Evolutionary conservation across 2,888 invertebrate genomes (phyloP), one percentile per base, ranked within the genome.

Genomic region (Drosophila maculinotata): DNA sequence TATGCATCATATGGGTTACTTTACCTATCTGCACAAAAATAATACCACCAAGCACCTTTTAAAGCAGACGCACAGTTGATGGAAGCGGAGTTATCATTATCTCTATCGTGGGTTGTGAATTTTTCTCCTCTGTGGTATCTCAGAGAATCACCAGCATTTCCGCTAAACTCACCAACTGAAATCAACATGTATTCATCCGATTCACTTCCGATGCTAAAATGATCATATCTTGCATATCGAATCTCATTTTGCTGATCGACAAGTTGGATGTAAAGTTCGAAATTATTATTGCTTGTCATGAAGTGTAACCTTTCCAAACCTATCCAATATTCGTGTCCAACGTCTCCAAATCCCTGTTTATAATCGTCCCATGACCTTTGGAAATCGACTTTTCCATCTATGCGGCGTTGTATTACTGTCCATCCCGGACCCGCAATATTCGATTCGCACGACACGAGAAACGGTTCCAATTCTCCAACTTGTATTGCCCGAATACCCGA

Each of bases 341-440:
- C 25, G 28, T 15, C 7, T 2, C 30, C 28, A 20, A 44, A 44
- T 1, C 53, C 53, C 7, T 33, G 4, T 10, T 23, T 33, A 20
- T 60, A 60, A 2, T 45, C 53, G 1, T 7, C 4, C 59, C 59
- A 60, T 8, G 17, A n/a, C 2, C 58, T 31, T 28, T 51, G 23
- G n/a, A 63, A 63, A n/a, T 52, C 6, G 8, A 51, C 45, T 3
- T n/a, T 41, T 15, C 45, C 58, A 8, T 63, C 23, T 3, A 51
- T 23, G 2, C 63, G 45, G 2, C 51, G 28, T n/a, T 58, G 58
- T 14, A 63, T 39, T 8, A 63, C 28, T 7, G 51, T 63, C 63
- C 59, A 60, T 1, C 33, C 47, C 1, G 23, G 3, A 9, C 47
- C 31, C 1, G 20, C 17, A 1, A 9, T 10, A 0, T 17, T 4